phyloP scores from a whole-genome alignment of 1,140 invertebrate species.

The Hydropsyche tenuis region DNA sequence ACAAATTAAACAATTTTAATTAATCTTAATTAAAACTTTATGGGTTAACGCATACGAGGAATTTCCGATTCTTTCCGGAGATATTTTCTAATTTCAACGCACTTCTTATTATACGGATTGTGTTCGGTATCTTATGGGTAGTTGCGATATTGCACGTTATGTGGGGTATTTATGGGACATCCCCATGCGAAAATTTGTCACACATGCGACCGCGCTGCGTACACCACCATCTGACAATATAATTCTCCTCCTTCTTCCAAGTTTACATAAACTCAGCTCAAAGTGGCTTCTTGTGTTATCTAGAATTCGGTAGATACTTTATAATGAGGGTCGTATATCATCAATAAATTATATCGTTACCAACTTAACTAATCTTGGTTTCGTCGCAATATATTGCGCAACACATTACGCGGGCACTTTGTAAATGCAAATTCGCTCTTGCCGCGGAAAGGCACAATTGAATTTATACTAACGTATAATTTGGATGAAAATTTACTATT shows the following conservation, averaged over 20 bases:
- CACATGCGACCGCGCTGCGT: slow-evolving; percentile 33
- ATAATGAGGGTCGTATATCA: slow-evolving; percentile 29
- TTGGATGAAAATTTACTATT: too few species aligned
- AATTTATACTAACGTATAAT: too few species aligned
- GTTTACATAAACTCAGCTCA: slow-evolving; percentile 38
- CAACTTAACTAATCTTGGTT: slow-evolving; percentile 27
- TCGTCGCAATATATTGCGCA: not conserved
- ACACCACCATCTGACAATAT: slow-evolving; percentile 35
- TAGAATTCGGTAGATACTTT: slow-evolving; percentile 37
- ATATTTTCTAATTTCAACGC: too few species aligned
- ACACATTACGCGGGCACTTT: not conserved
- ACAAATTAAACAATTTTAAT: slow-evolving; percentile 13
- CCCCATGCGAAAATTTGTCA: slow-evolving; percentile 41
- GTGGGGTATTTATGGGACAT: slow-evolving; percentile 36
- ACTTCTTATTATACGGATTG: too few species aligned
- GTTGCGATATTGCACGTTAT: slow-evolving; percentile 28
- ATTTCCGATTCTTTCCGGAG: too few species aligned
- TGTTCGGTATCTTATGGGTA: not conserved
- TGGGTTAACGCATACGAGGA: too few species aligned
- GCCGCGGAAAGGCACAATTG: too few species aligned
- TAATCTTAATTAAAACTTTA: not conserved
- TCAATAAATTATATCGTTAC: slow-evolving; percentile 26
- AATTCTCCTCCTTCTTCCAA: slow-evolving; percentile 40
- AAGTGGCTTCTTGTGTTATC: slow-evolving; percentile 47
- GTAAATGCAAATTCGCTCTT: slow-evolving; percentile 2